phyloP scores from a whole-genome alignment of 23 tunicate species.

The Styela plicata region DNA sequence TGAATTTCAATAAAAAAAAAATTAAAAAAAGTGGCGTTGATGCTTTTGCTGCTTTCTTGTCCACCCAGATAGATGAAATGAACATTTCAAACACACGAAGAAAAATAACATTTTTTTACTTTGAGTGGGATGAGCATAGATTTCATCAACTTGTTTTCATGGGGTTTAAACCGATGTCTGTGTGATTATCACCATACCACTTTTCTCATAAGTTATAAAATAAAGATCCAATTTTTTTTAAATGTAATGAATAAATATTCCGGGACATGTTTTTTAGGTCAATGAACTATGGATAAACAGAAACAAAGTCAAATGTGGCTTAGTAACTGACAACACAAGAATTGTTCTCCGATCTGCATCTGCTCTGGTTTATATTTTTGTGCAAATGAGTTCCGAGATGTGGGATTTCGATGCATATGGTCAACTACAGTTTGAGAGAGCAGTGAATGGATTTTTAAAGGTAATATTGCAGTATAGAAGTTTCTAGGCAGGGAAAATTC shows the following conservation, averaged over 20 bases:
- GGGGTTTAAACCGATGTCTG: no score
- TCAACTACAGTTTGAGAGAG: slow-evolving; percentile 83
- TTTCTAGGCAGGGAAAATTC: no score
- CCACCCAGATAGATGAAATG: no score
- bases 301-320: slow-evolving; percentile 55
- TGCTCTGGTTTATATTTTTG: slow-evolving; percentile 76
- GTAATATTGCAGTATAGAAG: no score
- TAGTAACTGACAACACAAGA: slow-evolving; percentile 57
- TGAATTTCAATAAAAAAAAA: no score
- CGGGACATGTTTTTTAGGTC: slow-evolving; percentile 57
- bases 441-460: slow-evolving; percentile 80
- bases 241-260: neutral
- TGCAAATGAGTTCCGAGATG: slow-evolving; percentile 95
- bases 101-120: no score
- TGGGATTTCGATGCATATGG: slow-evolving; percentile 96
- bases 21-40: no score
- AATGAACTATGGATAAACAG: slow-evolving; percentile 80
- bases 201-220: neutral
- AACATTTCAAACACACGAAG: no score
- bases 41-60: no score
- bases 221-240: neutral
- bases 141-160: neutral
- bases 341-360: slow-evolving; percentile 85
- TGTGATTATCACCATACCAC: no score
- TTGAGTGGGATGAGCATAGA: no score